A percentile compares a stretch with the other conserved stretches of the same genome.
These are phyloP conservation scores for Toxotes jaculatrix DNA, from an alignment of 2,113 vertebrate species.

Conservation along the genomic window DNA sequence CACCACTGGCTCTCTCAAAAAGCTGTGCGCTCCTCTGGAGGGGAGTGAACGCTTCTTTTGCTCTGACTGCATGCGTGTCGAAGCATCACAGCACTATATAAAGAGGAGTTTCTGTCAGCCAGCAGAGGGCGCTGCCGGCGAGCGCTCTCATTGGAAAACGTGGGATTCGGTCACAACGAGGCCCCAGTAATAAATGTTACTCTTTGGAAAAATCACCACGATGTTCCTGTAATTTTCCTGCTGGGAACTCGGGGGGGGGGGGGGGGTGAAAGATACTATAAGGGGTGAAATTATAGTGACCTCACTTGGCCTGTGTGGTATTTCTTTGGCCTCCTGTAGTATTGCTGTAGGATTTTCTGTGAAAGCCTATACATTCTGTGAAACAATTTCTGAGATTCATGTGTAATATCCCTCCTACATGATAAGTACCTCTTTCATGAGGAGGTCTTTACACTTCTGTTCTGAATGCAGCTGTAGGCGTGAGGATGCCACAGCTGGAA, in stretches of 20 bases:
- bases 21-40: constrained; percentile 69
- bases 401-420: constrained; percentile 15
- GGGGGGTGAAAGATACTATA: neutral
- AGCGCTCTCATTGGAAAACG: constrained; percentile 44
- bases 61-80: constrained; percentile 73
- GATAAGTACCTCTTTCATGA: constrained; percentile 35
- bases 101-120: constrained; percentile 38
- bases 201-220: constrained; percentile 24
- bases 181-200: constrained; percentile 45
- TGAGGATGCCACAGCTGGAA: constrained; percentile 10
- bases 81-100: constrained; percentile 74
- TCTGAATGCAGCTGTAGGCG: constrained; percentile 15
- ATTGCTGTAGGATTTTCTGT: constrained; percentile 12
- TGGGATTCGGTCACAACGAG: constrained; percentile 4
- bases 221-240: constrained; percentile 29
- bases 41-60: constrained; percentile 69
- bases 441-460: constrained; percentile 15
- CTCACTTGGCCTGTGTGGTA: constrained; percentile 18
- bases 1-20: constrained; percentile 39
- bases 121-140: constrained; percentile 70
- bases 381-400: constrained; percentile 43
- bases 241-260: no score
- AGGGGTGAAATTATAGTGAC: constrained; percentile 44
- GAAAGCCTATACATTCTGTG: constrained; percentile 3
- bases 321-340: constrained; percentile 33